Base-by-base conservation (phyloP, 2,888 invertebrate genomes). In the Azorinus chamasolen region DNA sequence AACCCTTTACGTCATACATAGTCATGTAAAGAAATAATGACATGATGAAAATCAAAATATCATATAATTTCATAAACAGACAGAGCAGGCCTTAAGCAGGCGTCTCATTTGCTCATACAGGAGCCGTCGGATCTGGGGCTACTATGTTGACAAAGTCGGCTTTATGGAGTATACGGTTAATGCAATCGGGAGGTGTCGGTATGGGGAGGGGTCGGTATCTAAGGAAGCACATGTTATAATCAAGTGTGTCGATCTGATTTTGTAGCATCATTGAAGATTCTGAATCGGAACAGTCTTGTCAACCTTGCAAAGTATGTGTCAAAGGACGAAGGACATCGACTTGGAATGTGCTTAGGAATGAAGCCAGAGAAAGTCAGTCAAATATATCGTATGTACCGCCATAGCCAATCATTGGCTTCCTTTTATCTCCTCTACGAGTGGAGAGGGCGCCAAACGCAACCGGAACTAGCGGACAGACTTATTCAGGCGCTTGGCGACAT, bases 371-470 rank as follows among this genome's bases (percentile, higher is more conserved):
- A 74, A 51, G 65, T 81, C 18, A 58, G 69, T 46, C 74, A 77
- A 57, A 77, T 81, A 18, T 81, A 77, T 51, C 62, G 77, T 20
- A 81, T 54, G 68, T 81, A 81, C 37, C 71, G 71, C 22, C 81
- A 81, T 24, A 77, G 77, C 20, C 54, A 57, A 25, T 71, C 77
- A 20, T 65, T 81, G 8, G 74, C 81, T 3, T 68, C 77, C 18
- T 81, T 81, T 46, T 78, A 81, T 32, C 61, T 81, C 6, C 61
- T 81, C 24, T 81, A 81, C 43, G 81, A 81, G 51, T 81, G 81
- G 81, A 57, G 81, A 39, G 81, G 81, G 3, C 71, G 81, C 14
- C 71, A 63, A 32, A 73, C 74, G 0, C 74, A 77, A 25, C 63
- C 81, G 3, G 77, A 81, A 12, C 41, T 74, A 32, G 81, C 81